Conservation (phyloP, 2,797 vertebrate species). For the Megaceryle alcyon region DNA sequence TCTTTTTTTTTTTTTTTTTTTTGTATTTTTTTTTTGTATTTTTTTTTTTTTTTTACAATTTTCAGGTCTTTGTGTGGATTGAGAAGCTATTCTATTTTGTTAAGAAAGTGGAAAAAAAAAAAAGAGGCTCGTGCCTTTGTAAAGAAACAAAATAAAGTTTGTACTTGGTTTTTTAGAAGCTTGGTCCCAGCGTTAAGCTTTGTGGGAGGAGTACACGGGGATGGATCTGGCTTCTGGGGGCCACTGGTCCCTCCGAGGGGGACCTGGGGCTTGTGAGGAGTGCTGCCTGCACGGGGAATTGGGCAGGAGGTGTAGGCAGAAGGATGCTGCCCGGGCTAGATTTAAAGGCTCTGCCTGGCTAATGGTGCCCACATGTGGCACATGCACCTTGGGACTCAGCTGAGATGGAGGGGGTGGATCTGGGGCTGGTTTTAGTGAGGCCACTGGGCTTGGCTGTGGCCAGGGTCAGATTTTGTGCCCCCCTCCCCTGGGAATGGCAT, state of each 20-base stretch:
- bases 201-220: background rate
- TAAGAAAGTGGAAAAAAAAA: slow-evolving; percentile 86
- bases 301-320: background rate
- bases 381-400: background rate
- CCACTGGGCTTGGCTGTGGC: fast-evolving
- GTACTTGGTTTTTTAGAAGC: slow-evolving; percentile 98
- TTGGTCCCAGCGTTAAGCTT: fast-evolving
- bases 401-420: background rate
- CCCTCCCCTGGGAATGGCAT: background rate
- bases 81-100: slow-evolving; percentile 95
- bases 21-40: slow-evolving; percentile 66
- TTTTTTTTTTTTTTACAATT: slow-evolving; percentile 72
- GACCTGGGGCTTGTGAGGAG: background rate
- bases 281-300: fast-evolving
- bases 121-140: slow-evolving; percentile 96
- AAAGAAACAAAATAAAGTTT: slow-evolving; percentile 99
- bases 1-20: slow-evolving; percentile 29
- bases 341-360: background rate
- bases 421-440: background rate
- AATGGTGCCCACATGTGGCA: background rate
- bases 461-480: background rate
- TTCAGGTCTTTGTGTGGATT: slow-evolving; percentile 89
- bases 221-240: background rate
- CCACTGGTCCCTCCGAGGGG: too few species aligned
- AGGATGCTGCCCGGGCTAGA: background rate